These are phyloP conservation scores for Colius striatus DNA, from an alignment of 2,113 vertebrate genomes.

Conservation along the genomic window DNA sequence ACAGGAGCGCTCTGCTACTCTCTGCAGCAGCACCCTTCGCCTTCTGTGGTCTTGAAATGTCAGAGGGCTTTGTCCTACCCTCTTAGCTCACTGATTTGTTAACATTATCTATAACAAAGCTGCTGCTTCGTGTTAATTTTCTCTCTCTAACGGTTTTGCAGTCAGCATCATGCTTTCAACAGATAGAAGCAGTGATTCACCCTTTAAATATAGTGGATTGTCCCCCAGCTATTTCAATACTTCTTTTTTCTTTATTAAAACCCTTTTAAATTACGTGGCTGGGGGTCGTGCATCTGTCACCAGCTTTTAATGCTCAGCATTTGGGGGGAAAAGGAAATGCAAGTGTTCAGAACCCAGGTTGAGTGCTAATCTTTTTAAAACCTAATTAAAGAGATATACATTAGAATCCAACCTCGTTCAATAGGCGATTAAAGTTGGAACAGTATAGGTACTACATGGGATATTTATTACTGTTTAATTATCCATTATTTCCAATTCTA, in stretches of 20 bases:
- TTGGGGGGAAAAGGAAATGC: background rate
- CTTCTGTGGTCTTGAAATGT: background rate
- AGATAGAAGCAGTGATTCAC: constrained; percentile 2
- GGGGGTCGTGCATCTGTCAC: background rate
- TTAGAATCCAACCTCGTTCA: constrained; percentile 5
- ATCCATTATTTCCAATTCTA: constrained; percentile 12
- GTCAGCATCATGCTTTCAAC: background rate
- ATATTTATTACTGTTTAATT: constrained; percentile 42
- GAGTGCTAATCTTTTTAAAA: constrained; percentile 7
- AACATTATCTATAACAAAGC: background rate
- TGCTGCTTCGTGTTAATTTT: background rate
- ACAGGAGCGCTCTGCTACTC: background rate
- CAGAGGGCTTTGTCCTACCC: background rate
- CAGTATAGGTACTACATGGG: background rate
- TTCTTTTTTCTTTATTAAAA: background rate
- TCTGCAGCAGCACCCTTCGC: rapidly evolving
- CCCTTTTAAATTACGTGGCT: background rate
- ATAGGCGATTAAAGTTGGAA: constrained; percentile 34
- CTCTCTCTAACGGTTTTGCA: background rate
- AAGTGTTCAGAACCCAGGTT: background rate
- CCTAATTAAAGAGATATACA: constrained; percentile 50
- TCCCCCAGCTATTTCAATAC: background rate
- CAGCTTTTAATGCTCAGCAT: background rate
- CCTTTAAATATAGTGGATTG: background rate
- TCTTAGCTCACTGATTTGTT: background rate